Evolutionary conservation across 2,113 vertebrate genomes (phyloP), one percentile per base, ranked within the genome.

Genomic region (Glaucidium brasilianum): DNA sequence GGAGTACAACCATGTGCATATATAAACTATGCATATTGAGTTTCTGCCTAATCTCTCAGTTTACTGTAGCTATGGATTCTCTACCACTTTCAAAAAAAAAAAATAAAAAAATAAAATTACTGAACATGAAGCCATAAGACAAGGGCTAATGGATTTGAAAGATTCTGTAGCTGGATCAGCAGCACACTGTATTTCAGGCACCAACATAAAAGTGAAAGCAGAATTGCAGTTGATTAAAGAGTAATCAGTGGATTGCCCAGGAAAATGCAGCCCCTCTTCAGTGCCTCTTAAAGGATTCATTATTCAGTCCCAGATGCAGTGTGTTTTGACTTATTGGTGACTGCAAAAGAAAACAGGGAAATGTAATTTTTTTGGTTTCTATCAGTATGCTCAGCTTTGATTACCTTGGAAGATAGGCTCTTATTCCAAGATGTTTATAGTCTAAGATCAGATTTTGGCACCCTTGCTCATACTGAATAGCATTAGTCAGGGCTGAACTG

Each of bases 401-500:
- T 94, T 92, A 83, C 53, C 27, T 75, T 79, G 73, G 69, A 95
- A 89, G 53, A 90, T 30, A 76, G 50, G 26, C 26, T 94, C n/a
- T 91, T 90, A 75, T 81, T 94, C 73, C 62, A 85, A 85, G 66
- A 58, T 0, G 0, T 89, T 95, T 95, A 73, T 52, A 85, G 47
- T 67, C 77, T 88, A 76, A 88, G 62, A 82, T 94, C 62, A 89
- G 86, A 91, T 90, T 96, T 96, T 91, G 95, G 67, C 89, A 82
- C 53, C 26, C 66, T 92, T 95, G 50, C 67, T 90, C 47, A 20
- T 74, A n/a, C 60, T 91, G 83, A 96, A 88, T 78, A 94, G 79
- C 56, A 83, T 93, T 96, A 96, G 66, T 85, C 80, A 87, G 55
- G 94, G 77, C 67, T 96, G 76, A 95, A 47, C 79, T 94, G 71